These are phyloP conservation scores for Trachymyrmex cornetzi DNA, from an alignment of 1,140 invertebrate genomes.

Conservation along the genomic window DNA sequence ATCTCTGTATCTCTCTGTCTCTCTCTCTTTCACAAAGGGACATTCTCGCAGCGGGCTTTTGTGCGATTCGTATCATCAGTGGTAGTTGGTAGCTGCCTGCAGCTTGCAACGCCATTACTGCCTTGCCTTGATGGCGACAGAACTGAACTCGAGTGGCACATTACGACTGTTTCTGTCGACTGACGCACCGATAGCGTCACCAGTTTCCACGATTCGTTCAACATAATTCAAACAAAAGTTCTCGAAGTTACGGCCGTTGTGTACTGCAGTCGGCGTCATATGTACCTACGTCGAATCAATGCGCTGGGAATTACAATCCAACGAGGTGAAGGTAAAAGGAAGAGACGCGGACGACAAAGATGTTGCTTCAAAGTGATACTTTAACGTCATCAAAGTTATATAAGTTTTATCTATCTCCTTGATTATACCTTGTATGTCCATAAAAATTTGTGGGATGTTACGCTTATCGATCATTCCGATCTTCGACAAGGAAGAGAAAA, in stretches of 20 bases:
- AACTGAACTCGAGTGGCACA: constrained; percentile 62
- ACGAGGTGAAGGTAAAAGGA: constrained; percentile 55
- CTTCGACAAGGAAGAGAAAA: not conserved
- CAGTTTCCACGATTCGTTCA: constrained; percentile 74
- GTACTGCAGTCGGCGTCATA: constrained; percentile 51
- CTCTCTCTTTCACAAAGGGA: constrained; percentile 38
- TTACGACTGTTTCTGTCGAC: constrained; percentile 60
- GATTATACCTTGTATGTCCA: not conserved
- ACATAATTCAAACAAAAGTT: constrained; percentile 75
- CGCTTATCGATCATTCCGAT: not conserved
- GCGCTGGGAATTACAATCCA: constrained; percentile 55
- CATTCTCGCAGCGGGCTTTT: constrained; percentile 64
- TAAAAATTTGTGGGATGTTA: not conserved
- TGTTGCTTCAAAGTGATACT: constrained; percentile 3
- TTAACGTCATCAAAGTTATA: constrained; percentile 3
- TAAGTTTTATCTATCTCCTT: not conserved
- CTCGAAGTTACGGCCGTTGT: constrained; percentile 70
- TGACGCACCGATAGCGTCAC: constrained; percentile 75
- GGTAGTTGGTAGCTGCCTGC: constrained; percentile 54
- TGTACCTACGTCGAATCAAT: constrained; percentile 54
- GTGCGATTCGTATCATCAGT: constrained; percentile 64
- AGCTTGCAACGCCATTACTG: constrained; percentile 67
- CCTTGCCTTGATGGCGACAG: constrained; percentile 47
- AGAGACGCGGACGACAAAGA: constrained; percentile 26
- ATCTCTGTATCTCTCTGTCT: constrained; percentile 19